A percentile compares a stretch with the other conserved stretches of the same genome.
phyloP scores from a whole-genome alignment of 2,797 vertebrate genomes.

The Kryptolebias ocellatus region DNA sequence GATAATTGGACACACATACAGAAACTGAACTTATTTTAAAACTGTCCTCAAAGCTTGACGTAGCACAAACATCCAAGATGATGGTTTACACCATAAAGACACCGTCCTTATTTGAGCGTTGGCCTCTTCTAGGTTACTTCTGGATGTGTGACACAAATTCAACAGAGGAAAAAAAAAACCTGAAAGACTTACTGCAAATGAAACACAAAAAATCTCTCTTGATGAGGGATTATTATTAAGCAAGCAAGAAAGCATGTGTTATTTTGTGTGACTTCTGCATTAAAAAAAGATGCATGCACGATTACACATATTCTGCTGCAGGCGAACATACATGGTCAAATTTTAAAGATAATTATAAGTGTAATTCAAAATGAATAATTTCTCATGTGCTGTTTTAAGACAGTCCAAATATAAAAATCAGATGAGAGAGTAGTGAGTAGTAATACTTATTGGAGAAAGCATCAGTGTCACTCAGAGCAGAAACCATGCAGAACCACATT shows the following conservation, averaged over 20 bases:
- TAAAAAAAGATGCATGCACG: too few relatives aligned
- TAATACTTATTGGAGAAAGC: background rate
- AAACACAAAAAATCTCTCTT: conserved; percentile 41
- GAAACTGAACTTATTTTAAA: conserved; percentile 3
- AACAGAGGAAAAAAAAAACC: conserved; percentile 26
- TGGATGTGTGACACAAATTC: conserved; percentile 28
- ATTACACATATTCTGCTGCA: too few relatives aligned
- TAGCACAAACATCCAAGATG: background rate
- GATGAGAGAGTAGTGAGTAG: too few relatives aligned
- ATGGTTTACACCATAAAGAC: conserved; percentile 7
- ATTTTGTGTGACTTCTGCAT: background rate
- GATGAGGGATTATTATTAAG: conserved; percentile 55
- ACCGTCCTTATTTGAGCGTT: conserved; percentile 11
- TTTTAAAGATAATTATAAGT: too few relatives aligned
- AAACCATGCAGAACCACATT: background rate
- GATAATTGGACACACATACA: conserved; percentile 14
- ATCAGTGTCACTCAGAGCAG: too few relatives aligned
- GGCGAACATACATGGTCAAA: too few relatives aligned
- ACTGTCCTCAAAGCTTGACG: background rate
- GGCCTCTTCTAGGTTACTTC: conserved; percentile 15
- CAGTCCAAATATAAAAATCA: too few relatives aligned
- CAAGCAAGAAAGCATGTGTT: conserved; percentile 21
- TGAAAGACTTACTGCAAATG: conserved; percentile 25
- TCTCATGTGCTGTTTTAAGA: too few relatives aligned
- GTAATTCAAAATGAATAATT: too few relatives aligned